Base-by-base conservation (phyloP, 2,888 invertebrate genomes). In the Macrosoma leucophasiata region DNA sequence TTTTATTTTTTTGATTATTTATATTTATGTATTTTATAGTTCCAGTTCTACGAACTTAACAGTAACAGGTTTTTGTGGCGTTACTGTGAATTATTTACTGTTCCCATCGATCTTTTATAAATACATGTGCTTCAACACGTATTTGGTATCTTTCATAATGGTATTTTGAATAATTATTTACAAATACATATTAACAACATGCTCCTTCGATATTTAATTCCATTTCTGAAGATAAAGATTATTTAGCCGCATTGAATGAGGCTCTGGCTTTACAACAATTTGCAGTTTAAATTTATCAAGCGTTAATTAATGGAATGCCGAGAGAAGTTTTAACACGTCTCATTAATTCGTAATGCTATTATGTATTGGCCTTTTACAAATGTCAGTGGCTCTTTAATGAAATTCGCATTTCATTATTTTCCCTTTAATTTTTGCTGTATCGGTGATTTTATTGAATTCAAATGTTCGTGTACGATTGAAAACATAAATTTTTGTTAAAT, bases 301-400 rank as follows among this genome's bases (percentile, higher is more conserved):
- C 52, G 52, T 53, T 68, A 65, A 68, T 68, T 66, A 59, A 66
- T 62, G 57, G 52, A 65, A 58, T 55, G 51, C 58, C 48, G 60
- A 59, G 55, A 55, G 58, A 56, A 55, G 58, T 60, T 60, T 61
- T 54, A 55, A 52, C 59, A 60, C 55, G 57, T 59, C 59, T 57
- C 62, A 59, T 61, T 63, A 63, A 56, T 58, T 55, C 52, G 55
- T 60, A 63, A 64, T 52, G 52, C 48, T 46, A 55, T 65, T 58
- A 63, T 53, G 53, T 50, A 52, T 50, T 54, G 59, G 57, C 48
- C 44, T 50, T 58, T 52, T 48, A 50, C 50, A 48, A 54, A 51
- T 51, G 50, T 51, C 52, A 50, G 49, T 46, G 45, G 46, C 45
- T 42, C 40, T 54, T 51, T 41, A 51, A 50, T 53, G 46, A 48